A percentile compares a stretch with the other conserved stretches of the same genome.
phyloP scores from a whole-genome alignment of 1,140 invertebrate species.

The Wasmannia auropunctata region DNA sequence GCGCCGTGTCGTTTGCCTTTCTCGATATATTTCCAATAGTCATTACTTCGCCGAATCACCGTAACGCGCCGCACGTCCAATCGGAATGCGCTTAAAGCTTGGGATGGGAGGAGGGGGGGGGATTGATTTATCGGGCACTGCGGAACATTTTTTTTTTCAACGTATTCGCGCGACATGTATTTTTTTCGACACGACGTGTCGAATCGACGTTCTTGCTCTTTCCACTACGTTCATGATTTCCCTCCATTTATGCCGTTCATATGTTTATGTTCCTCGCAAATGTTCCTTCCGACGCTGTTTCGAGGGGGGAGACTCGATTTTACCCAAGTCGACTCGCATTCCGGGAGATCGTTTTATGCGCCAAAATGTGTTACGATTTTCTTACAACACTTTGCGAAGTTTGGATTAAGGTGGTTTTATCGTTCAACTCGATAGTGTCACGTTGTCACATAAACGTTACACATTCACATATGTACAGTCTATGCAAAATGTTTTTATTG shows the following conservation, averaged over 20 bases:
- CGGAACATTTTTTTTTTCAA: constrained; percentile 6
- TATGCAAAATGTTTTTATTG: too few relatives aligned
- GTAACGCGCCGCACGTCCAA: background rate
- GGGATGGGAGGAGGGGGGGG: too few relatives aligned
- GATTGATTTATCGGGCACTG: constrained; percentile 63
- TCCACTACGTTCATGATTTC: background rate
- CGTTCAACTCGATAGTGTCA: too few relatives aligned
- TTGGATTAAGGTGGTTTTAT: background rate
- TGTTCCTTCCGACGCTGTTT: background rate
- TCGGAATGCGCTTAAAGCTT: constrained; percentile 44
- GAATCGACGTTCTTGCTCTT: background rate
- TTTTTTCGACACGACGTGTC: constrained; percentile 52
- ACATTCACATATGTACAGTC: too few relatives aligned
- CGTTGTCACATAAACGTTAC: too few relatives aligned
- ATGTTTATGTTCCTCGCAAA: constrained; percentile 19
- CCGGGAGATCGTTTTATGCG: background rate
- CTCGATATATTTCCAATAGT: constrained; percentile 23
- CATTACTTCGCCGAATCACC: constrained; percentile 14
- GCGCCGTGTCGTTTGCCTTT: background rate
- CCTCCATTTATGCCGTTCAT: background rate
- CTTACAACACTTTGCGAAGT: background rate
- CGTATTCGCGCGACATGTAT: background rate
- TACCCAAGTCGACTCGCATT: background rate
- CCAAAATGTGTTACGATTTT: background rate
- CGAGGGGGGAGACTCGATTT: background rate